These are phyloP conservation scores for Lordiphosa mommai DNA, from an alignment of 1,140 invertebrate genomes.

Conservation along the genomic window DNA sequence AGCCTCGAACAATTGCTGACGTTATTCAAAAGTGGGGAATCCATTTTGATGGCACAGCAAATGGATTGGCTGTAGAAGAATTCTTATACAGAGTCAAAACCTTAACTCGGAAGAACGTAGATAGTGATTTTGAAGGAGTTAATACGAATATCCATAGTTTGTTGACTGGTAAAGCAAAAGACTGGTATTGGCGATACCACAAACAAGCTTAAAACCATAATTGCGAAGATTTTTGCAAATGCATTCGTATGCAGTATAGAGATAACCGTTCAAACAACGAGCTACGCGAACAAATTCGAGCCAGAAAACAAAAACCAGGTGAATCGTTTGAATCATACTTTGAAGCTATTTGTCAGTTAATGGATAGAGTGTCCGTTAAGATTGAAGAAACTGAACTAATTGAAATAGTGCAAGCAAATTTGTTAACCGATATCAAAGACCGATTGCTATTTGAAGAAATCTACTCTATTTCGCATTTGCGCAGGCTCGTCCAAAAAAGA, in stretches of 20 bases:
- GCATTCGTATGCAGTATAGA: no score
- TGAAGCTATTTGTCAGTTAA: not conserved
- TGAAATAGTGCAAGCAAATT: not conserved
- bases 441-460: no score
- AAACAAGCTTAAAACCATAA: no score
- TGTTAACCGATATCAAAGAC: not conserved
- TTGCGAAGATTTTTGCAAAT: no score
- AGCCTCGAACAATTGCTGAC: not conserved
- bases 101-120: no score
- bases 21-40: conserved; percentile 1
- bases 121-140: no score
- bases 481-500: not conserved
- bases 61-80: not conserved
- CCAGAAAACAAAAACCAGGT: not conserved
- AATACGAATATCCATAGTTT: no score
- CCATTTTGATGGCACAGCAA: not conserved
- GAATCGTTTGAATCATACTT: conserved; percentile 1
- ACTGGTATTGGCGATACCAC: no score
- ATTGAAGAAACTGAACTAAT: not conserved
- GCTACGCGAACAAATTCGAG: not conserved
- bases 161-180: no score
- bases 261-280: not conserved
- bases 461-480: no score
- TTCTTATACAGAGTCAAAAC: not conserved
- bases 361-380: not conserved